These are phyloP conservation scores for Anguilla obscura DNA, from an alignment of 2,797 vertebrate species.

Conservation along the genomic window DNA sequence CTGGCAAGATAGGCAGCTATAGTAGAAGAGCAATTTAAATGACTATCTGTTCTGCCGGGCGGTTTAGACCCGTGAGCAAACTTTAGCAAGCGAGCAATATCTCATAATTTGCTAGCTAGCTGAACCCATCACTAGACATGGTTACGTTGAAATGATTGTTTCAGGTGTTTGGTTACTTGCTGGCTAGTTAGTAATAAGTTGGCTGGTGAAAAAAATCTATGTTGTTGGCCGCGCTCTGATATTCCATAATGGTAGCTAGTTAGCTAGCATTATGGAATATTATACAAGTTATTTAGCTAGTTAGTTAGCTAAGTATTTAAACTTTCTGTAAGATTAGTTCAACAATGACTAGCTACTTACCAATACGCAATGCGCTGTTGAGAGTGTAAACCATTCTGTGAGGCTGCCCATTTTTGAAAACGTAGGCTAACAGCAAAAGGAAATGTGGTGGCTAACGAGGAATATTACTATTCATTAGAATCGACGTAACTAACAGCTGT, in stretches of 20 bases:
- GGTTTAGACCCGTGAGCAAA: neutral
- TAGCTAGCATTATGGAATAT: neutral
- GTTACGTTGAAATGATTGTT: neutral
- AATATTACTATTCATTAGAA: neutral
- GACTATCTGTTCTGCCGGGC: neutral
- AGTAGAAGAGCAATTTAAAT: too few species aligned
- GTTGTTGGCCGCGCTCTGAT: neutral
- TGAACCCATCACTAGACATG: neutral
- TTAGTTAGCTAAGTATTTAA: neutral
- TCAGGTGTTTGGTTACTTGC: neutral
- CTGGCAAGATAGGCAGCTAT: neutral
- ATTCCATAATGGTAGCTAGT: neutral
- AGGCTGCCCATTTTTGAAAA: neutral
- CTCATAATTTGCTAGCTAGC: neutral
- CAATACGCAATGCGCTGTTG: neutral
- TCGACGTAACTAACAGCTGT: neutral
- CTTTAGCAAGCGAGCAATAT: neutral
- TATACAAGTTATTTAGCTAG: neutral
- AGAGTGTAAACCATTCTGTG: neutral
- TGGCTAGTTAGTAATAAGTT: neutral
- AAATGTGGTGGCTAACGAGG: neutral
- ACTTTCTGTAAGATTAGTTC: neutral
- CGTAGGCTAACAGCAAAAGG: neutral
- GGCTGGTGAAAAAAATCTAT: neutral
- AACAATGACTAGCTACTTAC: neutral